Base-by-base conservation (phyloP, 2,113 vertebrate species). In the Baryphthengus martii region DNA sequence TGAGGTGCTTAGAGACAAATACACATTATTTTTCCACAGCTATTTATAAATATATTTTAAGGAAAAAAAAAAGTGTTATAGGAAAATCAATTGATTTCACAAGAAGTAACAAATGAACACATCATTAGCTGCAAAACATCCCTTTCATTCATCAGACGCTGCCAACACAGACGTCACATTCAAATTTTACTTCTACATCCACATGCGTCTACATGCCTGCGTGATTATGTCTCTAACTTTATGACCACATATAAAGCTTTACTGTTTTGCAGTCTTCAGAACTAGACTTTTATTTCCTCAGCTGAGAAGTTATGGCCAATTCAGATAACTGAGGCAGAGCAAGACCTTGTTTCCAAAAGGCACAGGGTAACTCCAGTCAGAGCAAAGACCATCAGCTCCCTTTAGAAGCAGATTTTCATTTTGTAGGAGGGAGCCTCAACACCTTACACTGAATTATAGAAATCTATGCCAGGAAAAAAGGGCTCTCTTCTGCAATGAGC, bases 1-100 rank as follows among this genome's bases (percentile, higher is more conserved):
- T 3, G 6, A 96, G 88, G 56, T 80, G 56, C 61, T 91, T 68
- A 71, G 72, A 94, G 84, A 85, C 19, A 96, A 95, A 85, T 75
- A 82, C 79, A 68, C 10, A 18, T 93, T 94, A 89, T 93, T 96
- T 95, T 33, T 93, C 42, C 37, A 67, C 31, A 89, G 49, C 74
- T 87, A 85, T 86, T 92, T 88, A 86, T 87, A 95, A 92, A 91
- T 94, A 93, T 17, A 37, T 93, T 84, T 71, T 50, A 58, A 88
- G 42, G 78, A 3, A 6, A 25, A 76, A 73, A 18, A 58, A 53
- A 13, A 4, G 3, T 33, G 58, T 29, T 39, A 23, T 70, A 68
- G 37, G 56, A 77, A 94, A 93, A 80, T 62, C 2, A 0, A 44
- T 74, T 74, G 13, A 15, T 47, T 82, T 95, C 65, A 49, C 33